These are phyloP conservation scores for Cynocephalus volans DNA, from an alignment of 2,113 vertebrate species.

Conservation along the genomic window DNA sequence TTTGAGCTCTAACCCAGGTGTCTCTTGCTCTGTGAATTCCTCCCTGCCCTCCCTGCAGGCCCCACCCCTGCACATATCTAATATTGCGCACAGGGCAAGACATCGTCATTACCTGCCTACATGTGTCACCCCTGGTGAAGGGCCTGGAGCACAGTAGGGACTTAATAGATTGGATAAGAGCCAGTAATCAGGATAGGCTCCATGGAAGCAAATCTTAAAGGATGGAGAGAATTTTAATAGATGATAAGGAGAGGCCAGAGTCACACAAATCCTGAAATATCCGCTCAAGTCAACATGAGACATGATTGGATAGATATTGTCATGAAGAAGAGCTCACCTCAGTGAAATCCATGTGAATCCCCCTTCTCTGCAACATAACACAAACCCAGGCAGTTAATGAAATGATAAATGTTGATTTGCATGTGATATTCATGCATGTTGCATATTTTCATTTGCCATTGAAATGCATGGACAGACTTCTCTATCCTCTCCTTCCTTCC, in stretches of 20 bases:
- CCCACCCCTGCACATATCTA: background rate
- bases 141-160: background rate
- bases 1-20: background rate
- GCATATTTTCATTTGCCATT: slow-evolving; percentile 51
- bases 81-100: background rate
- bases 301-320: background rate
- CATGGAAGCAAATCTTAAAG: slow-evolving; percentile 13
- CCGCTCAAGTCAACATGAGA: slow-evolving; percentile 5
- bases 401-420: slow-evolving; percentile 20
- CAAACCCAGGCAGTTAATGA: background rate
- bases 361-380: background rate
- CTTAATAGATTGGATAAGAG: slow-evolving; percentile 63
- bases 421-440: slow-evolving; percentile 39
- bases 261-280: slow-evolving; percentile 41
- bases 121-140: background rate
- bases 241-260: slow-evolving; percentile 32
- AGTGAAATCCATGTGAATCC: background rate
- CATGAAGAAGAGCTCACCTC: background rate
- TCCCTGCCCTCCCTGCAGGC: background rate
- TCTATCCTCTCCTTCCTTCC: slow-evolving; percentile 10
- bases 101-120: background rate
- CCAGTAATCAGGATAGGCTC: slow-evolving; percentile 3
- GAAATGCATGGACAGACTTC: slow-evolving; percentile 55
- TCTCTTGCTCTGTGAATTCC: background rate
- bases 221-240: slow-evolving; percentile 54